Percentiles rank a stretch among this genome's conserved stretches.
Evolutionary conservation across 2,113 vertebrate genomes (phyloP).

Genomic region (Apteryx owenii): DNA sequence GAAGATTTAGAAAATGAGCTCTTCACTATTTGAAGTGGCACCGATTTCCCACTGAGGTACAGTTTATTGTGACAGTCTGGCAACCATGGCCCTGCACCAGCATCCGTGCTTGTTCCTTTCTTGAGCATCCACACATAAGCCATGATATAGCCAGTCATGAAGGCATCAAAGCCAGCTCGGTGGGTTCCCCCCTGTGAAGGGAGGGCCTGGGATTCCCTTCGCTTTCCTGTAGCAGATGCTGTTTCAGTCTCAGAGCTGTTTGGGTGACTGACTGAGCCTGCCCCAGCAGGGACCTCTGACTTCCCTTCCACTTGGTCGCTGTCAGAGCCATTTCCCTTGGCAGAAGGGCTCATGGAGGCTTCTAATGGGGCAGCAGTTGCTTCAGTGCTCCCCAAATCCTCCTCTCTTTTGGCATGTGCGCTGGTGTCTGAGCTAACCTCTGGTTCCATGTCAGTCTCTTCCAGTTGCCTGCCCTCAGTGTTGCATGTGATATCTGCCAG

Average conservation of each 20-base stretch:
- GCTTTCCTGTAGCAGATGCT: background rate
- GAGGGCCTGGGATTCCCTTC: background rate
- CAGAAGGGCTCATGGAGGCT: background rate
- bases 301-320: background rate
- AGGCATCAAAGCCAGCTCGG: conserved; percentile 95
- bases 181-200: conserved; percentile 79
- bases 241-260: background rate
- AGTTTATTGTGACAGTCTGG: conserved; percentile 90
- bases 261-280: background rate
- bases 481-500: background rate
- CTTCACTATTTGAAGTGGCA: conserved; percentile 91
- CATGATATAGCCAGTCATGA: conserved; percentile 97
- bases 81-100: conserved; percentile 67
- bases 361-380: background rate
- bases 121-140: conserved; percentile 80
- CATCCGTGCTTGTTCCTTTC: conserved; percentile 4
- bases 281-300: rapidly evolving
- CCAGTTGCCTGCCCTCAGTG: background rate
- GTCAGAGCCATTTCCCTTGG: background rate
- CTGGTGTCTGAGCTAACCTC: background rate
- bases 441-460: background rate
- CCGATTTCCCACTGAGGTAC: conserved; percentile 95
- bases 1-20: conserved; percentile 94
- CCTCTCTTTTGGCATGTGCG: background rate
- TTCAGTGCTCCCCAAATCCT: background rate